Evolutionary conservation across 2,797 vertebrate genomes (phyloP), one percentile per base, ranked within the genome.

Genomic region (Pampus argenteus): DNA sequence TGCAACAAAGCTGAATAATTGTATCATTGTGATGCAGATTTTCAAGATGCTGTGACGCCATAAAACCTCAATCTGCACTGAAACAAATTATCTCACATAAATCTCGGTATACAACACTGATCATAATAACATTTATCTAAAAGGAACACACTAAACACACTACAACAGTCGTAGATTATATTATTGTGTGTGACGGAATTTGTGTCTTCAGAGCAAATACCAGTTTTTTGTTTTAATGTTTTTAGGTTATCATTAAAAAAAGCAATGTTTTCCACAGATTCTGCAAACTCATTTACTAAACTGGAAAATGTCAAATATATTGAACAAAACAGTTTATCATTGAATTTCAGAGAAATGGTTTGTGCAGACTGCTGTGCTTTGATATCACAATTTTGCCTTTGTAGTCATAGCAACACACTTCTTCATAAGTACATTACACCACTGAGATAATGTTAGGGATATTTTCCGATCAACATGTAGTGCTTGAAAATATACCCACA

Each of bases 281-380:
- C 20, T 49, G 42, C 34, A 10, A 36, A 11, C 34, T 36, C 34
- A 10, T 29, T 45, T 23, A 45, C 44, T 57, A 34, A 56, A 15
- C 40, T 60, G 26, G 29, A 42, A 45, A 9, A 50, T 36, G n/a
- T 34, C 14, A 38, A 50, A 56, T 44, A 13, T 10, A 58, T 23
- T 47, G 22, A 49, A 38, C 23, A 36, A 48, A 63, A 65, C 18
- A 54, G 7, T 29, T 18, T 54, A 38, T 69, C 64, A 48, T 8
- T 9, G 29, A 25, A 36, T 58, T 45, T 67, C 20, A 25, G 20
- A 55, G 34, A 17, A 22, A 26, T 38, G n/a, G 5, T 8, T 47
- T 55, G 8, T 4, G 9, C 2, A 42, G 25, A 47, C 6, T 47
- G 13, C 36, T 70, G n/a, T 51, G 38, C 2, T 2, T 10, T 48